A percentile compares a stretch with the other conserved stretches of the same genome.
Conservation (phyloP, 2,888 invertebrate genomes). For the Tipula unca region DNA sequence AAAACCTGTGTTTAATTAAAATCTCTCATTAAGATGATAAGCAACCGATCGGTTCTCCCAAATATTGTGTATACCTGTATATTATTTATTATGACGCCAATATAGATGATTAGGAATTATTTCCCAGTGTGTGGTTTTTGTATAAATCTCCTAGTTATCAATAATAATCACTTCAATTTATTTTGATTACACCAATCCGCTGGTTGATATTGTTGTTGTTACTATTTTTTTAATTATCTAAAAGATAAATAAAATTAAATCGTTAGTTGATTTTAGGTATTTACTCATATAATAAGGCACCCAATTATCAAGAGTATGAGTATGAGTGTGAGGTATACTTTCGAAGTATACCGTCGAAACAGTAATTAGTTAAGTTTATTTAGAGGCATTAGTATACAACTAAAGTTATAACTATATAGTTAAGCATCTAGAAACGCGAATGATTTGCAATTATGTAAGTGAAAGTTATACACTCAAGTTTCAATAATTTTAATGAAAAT, state of each 20-base stretch:
- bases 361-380: too few species aligned
- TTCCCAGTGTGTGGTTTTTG: neutral
- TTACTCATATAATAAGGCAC: too few species aligned
- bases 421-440: too few species aligned
- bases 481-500: neutral
- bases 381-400: too few species aligned
- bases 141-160: neutral
- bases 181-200: neutral
- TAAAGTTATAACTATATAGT: too few species aligned
- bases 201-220: neutral
- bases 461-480: neutral
- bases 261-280: neutral
- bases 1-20: neutral
- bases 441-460: too few species aligned
- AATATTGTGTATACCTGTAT: neutral
- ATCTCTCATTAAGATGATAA: neutral
- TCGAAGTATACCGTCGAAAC: too few species aligned
- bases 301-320: too few species aligned
- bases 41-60: neutral
- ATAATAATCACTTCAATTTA: neutral
- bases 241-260: neutral
- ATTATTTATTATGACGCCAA: too few species aligned
- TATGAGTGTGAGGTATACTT: too few species aligned
- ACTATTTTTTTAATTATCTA: neutral
- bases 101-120: neutral